Base-by-base conservation (phyloP, 2,888 invertebrate species). In the Pediacus dermestoides region DNA sequence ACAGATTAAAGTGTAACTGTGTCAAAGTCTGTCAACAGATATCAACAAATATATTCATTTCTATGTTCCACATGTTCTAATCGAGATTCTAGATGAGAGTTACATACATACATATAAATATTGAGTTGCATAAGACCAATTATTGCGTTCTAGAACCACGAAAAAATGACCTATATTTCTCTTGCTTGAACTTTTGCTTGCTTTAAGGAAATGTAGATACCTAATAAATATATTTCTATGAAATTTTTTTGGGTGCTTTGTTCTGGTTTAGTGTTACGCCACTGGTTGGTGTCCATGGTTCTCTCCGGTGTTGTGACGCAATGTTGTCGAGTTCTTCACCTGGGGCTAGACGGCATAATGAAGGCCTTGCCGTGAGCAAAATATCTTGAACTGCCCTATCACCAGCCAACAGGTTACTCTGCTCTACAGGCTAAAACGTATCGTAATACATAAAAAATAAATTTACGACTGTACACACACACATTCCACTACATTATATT, bases 351-450 rank as follows among this genome's bases (percentile, higher is more conserved):
- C 50, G 45, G 45, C 49, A 55, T 49, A 44, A 42, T 46, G 42
- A 41, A 47, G 58, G 53, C 60, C 58, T 60, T 60, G 60, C 60
- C 58, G 44, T 16, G 36, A 46, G 57, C 53, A 27, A 25, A 42
- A 44, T 46, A 43, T 49, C 46, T 45, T 44, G 45, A 35, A 45
- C 47, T 49, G 28, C 28, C 14, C 28, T 14, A 28, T 28, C 28
- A 28, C 28, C 14, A n/a, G n/a, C n/a, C n/a, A 28, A 28, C 28
- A 28, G 28, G 28, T 28, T 28, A 14, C 10, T 28, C n/a, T n/a
- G n/a, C n/a, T n/a, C n/a, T n/a, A n/a, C n/a, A n/a, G n/a, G n/a
- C n/a, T n/a, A n/a, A n/a, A n/a, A n/a, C n/a, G 7, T 6, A 18
- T 7, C 21, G 8, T 9, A 25, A 6, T 28, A 28, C n/a, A 13